Percentiles rank a stretch among this genome's conserved stretches.
Conservation (phyloP, 2,113 vertebrate genomes). For the Emberiza fucata region DNA sequence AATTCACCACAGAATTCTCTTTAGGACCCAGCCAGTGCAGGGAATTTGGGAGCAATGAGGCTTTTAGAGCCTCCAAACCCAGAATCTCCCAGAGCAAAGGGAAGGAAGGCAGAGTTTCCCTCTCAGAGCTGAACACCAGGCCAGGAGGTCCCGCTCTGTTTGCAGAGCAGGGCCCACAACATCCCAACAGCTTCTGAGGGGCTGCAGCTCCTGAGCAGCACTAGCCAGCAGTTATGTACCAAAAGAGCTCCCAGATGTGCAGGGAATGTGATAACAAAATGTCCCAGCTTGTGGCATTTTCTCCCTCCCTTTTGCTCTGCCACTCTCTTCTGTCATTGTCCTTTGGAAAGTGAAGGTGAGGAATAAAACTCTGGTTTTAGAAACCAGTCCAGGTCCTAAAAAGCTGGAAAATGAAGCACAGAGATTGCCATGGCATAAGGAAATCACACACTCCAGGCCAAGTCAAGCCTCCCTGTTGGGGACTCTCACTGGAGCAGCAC, state of each 20-base stretch:
- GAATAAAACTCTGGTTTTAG: slow-evolving; percentile 3
- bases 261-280: not conserved
- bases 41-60: not conserved
- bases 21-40: not conserved
- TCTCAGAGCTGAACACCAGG: not conserved
- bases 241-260: slow-evolving; percentile 47
- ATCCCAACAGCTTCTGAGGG: not conserved
- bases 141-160: not conserved
- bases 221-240: not conserved
- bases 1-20: not conserved
- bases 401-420: not conserved
- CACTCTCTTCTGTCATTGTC: not conserved
- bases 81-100: not conserved
- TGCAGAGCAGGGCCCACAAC: not conserved
- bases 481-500: not conserved
- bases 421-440: not conserved
- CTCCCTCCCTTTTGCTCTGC: not conserved
- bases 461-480: not conserved
- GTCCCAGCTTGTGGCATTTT: not conserved
- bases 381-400: not conserved
- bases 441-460: not conserved
- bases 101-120: not conserved
- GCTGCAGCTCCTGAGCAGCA: not conserved
- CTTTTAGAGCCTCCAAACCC: not conserved
- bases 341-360: not conserved